These are phyloP conservation scores for Syrphus vitripennis DNA, from an alignment of 2,888 invertebrate genomes.

Conservation along the genomic window DNA sequence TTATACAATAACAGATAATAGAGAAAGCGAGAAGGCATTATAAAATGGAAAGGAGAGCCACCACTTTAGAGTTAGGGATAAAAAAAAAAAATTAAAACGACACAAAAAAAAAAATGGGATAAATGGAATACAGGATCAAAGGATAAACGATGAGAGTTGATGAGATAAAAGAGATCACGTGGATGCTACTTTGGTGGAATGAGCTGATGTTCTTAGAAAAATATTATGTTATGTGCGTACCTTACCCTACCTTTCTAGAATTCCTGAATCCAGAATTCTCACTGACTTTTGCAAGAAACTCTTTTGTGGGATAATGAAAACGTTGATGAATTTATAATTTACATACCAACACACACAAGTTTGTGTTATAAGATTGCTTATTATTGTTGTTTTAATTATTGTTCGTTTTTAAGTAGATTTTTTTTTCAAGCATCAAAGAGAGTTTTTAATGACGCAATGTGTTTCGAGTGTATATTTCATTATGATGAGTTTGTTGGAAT, in stretches of 20 bases:
- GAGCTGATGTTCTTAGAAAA: conserved; percentile 35
- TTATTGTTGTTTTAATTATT: conserved; percentile 14
- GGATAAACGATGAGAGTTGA: conserved; percentile 54
- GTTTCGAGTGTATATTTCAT: neutral
- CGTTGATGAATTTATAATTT: conserved; percentile 57
- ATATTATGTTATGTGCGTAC: no score
- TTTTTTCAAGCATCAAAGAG: conserved; percentile 9
- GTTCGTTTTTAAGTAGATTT: neutral
- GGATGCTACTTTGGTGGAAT: conserved; percentile 46
- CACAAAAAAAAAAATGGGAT: conserved; percentile 9
- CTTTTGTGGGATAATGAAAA: conserved; percentile 46
- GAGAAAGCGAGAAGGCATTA: neutral
- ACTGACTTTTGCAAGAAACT: neutral
- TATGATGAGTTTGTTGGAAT: neutral
- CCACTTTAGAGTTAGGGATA: neutral
- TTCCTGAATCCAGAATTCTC: no score
- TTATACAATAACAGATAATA: conserved; percentile 23
- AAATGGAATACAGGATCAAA: conserved; percentile 68
- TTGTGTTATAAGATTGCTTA: neutral
- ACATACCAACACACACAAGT: conserved; percentile 1
- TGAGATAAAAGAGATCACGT: conserved; percentile 57
- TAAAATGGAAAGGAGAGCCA: neutral
- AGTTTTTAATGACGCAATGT: neutral
- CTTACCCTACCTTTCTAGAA: neutral
- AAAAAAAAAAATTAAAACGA: neutral